A percentile compares a stretch with the other conserved stretches of the same genome.
Conservation (phyloP, 2,113 vertebrate species). For the Chinchilla lanigera region DNA sequence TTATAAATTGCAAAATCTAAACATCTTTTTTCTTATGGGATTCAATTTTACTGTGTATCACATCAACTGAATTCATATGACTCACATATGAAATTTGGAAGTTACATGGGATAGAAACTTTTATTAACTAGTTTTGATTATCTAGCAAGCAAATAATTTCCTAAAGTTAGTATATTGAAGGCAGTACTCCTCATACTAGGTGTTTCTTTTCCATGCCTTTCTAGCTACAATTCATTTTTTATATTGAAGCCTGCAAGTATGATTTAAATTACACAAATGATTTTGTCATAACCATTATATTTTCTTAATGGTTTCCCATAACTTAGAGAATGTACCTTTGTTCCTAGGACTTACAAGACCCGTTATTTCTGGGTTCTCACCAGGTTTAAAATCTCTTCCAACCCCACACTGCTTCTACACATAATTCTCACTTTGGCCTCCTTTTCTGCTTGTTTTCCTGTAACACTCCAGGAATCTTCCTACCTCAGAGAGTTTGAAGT, state of each 20-base stretch:
- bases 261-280: neutral
- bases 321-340: neutral
- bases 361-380: neutral
- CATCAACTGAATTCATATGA: neutral
- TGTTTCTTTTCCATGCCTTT: neutral
- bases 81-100: conserved; percentile 1
- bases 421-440: neutral
- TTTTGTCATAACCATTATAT: neutral
- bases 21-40: neutral
- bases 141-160: neutral
- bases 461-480: neutral
- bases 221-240: neutral
- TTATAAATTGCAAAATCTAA: neutral
- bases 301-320: neutral
- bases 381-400: neutral
- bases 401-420: neutral
- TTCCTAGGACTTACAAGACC: neutral
- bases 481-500: neutral
- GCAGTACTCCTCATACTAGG: neutral
- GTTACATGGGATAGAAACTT: neutral
- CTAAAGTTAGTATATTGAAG: neutral
- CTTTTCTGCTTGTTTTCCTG: neutral
- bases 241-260: neutral
- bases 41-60: neutral
- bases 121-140: conserved; percentile 1